Conservation (phyloP, 2,888 invertebrate species). For the Synergus japonicus region DNA sequence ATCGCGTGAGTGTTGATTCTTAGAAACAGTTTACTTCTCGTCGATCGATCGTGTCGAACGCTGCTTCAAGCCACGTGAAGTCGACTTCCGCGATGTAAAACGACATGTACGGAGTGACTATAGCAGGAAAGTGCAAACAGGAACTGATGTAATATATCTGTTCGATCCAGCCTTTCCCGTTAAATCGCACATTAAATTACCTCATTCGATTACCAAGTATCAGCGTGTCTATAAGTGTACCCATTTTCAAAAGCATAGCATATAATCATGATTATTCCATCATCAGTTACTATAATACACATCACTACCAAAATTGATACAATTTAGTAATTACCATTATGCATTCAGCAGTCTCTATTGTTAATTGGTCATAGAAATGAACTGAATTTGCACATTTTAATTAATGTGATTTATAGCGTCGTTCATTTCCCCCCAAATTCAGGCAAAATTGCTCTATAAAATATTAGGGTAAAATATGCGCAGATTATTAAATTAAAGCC, state of each 20-base stretch:
- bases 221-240: neutral
- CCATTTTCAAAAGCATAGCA: neutral
- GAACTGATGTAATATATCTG: conserved; percentile 59
- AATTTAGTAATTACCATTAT: neutral
- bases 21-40: conserved; percentile 22
- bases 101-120: conserved; percentile 36
- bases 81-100: conserved; percentile 21
- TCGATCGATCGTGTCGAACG: conserved; percentile 29
- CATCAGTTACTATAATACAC: too few species aligned
- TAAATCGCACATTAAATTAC: conserved; percentile 59
- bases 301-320: neutral
- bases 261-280: neutral
- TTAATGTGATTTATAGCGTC: conserved; percentile 22
- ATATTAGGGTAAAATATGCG: neutral
- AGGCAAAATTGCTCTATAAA: neutral
- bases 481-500: neutral
- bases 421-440: conserved; percentile 11
- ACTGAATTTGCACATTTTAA: conserved; percentile 28
- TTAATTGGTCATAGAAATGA: conserved; percentile 21
- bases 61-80: conserved; percentile 8
- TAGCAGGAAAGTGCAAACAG: conserved; percentile 58
- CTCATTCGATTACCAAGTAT: conserved; percentile 18
- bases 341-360: neutral
- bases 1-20: conserved; percentile 25
- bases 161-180: conserved; percentile 61